Percentiles rank a stretch among this genome's conserved stretches.
phyloP scores from a whole-genome alignment of 2,113 vertebrate species.

The Brienomyrus brachyistius region DNA sequence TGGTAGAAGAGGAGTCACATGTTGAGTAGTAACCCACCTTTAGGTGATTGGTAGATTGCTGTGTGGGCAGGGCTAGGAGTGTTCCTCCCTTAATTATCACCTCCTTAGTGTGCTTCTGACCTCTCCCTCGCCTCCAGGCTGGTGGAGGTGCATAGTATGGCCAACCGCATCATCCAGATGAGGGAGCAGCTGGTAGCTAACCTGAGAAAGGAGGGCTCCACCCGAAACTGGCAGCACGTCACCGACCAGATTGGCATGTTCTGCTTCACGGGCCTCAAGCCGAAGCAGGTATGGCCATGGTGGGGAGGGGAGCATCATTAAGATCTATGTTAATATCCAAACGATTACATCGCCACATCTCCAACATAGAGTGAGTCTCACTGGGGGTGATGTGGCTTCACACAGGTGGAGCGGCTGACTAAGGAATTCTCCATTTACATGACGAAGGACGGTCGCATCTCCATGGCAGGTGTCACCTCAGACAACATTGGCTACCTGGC shows the following conservation, averaged over 20 bases:
- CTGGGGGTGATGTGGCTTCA: not conserved
- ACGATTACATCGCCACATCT: not conserved
- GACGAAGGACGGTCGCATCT: conserved; percentile 97
- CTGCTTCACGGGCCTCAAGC: conserved; percentile 93
- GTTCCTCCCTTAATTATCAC: not conserved
- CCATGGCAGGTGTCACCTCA: conserved; percentile 83
- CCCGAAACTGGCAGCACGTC: conserved; percentile 91
- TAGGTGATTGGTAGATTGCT: not conserved
- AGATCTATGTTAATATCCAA: not conserved
- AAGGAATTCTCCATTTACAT: conserved; percentile 95
- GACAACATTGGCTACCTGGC: conserved; percentile 85
- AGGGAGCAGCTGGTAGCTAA: conserved; percentile 81
- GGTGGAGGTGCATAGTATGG: conserved; percentile 87
- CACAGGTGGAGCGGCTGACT: conserved; percentile 81
- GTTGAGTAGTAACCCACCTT: not conserved
- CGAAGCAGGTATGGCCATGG: conserved; percentile 73
- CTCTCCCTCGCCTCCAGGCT: conserved; percentile 53
- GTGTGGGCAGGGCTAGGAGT: not conserved
- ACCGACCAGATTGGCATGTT: conserved; percentile 98
- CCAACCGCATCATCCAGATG: conserved; percentile 92
- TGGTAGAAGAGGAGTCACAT: not conserved
- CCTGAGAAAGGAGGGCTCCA: conserved; percentile 87
- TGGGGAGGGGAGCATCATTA: not conserved
- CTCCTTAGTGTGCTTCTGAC: not conserved
- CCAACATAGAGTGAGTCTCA: not conserved